These are phyloP conservation scores for Platorchestia sp. DNA, from an alignment of 1,140 invertebrate genomes.

Conservation along the genomic window DNA sequence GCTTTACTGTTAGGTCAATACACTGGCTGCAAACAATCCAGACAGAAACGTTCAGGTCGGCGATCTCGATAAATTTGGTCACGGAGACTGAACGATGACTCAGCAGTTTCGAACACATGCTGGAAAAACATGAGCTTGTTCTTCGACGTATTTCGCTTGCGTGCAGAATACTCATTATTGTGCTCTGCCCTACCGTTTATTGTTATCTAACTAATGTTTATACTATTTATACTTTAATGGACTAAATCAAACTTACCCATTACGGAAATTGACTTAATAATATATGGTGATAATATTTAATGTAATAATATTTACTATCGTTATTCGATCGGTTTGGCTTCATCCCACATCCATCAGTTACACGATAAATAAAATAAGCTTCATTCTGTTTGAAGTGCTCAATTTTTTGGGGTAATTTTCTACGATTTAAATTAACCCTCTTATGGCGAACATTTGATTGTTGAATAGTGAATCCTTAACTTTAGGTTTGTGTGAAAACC, in stretches of 20 bases:
- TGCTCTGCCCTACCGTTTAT: neutral
- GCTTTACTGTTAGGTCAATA: neutral
- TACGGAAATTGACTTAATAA: too few relatives aligned
- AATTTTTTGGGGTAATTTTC: too few relatives aligned
- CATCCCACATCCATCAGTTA: too few relatives aligned
- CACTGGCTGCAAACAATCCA: neutral
- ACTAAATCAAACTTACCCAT: neutral
- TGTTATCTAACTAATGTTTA: neutral
- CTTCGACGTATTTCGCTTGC: neutral
- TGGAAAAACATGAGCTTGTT: constrained; percentile 8
- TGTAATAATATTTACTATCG: too few relatives aligned
- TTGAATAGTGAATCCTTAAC: too few relatives aligned
- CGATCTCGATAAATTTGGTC: neutral
- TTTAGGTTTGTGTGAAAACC: too few relatives aligned
- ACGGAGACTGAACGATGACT: constrained; percentile 38
- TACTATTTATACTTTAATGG: neutral
- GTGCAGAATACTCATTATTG: neutral
- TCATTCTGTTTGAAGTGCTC: too few relatives aligned
- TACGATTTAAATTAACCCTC: too few relatives aligned
- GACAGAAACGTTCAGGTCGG: constrained; percentile 8
- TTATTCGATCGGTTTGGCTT: too few relatives aligned
- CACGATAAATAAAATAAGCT: too few relatives aligned
- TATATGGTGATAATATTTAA: too few relatives aligned
- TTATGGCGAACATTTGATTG: too few relatives aligned
- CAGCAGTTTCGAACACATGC: neutral